Evolutionary conservation across 1,140 invertebrate species (phyloP).

Genomic region (Brachionus rotundiformis): DNA sequence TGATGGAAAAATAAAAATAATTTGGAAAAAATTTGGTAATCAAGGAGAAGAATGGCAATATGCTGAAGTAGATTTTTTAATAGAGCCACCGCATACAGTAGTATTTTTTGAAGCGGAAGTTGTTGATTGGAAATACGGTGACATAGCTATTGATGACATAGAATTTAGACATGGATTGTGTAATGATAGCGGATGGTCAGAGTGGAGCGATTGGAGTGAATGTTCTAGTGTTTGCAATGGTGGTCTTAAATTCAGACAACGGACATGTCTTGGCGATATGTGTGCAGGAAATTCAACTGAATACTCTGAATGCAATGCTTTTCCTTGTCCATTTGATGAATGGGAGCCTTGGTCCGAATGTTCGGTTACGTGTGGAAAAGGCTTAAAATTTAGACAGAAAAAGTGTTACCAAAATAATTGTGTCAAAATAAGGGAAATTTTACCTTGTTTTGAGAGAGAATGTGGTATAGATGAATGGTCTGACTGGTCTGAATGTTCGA

Average conservation of each 20-base stretch:
- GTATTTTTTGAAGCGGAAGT: conserved; percentile 49
- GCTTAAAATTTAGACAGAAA: background rate
- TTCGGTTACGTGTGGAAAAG: background rate
- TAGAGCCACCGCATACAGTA: conserved; percentile 32
- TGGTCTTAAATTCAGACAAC: background rate
- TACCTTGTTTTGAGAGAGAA: conserved; percentile 18
- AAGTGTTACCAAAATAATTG: background rate
- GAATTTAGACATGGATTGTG: background rate
- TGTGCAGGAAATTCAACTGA: conserved; percentile 21
- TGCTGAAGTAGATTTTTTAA: background rate
- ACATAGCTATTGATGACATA: conserved; percentile 40
- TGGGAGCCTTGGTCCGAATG: conserved; percentile 21
- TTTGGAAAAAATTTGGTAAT: conserved; percentile 25
- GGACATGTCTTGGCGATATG: background rate
- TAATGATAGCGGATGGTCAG: background rate
- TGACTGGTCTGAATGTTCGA: conserved; percentile 39
- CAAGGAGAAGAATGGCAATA: conserved; percentile 37
- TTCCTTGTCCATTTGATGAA: background rate
- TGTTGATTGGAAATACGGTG: conserved; percentile 50
- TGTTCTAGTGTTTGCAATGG: conserved; percentile 26
- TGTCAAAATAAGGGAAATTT: background rate
- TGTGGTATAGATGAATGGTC: conserved; percentile 21
- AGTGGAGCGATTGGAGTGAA: conserved; percentile 11
- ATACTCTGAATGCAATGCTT: background rate
- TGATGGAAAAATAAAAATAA: conserved; percentile 7